These are phyloP conservation scores for Drosophila fuyamai DNA, from an alignment of 1,140 invertebrate species.

Conservation along the genomic window DNA sequence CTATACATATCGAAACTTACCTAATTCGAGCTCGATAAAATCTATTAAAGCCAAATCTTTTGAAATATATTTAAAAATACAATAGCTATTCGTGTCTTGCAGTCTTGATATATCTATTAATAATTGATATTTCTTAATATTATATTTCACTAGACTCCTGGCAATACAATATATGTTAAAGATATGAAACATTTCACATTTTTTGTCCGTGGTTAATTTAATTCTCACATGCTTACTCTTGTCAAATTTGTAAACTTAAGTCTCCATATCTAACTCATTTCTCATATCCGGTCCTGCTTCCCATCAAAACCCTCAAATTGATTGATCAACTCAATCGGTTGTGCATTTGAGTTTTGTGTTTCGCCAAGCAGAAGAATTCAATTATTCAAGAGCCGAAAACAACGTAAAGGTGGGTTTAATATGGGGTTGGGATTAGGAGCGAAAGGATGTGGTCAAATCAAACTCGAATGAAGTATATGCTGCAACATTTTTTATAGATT, in stretches of 20 bases:
- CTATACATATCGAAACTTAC: too few species aligned
- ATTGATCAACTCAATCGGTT: conserved; percentile 73
- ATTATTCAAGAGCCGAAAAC: conserved; percentile 72
- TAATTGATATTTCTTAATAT: too few species aligned
- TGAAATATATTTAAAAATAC: too few species aligned
- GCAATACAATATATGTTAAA: too few species aligned
- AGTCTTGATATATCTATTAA: too few species aligned
- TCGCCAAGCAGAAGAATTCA: conserved; percentile 76
- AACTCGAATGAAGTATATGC: background rate
- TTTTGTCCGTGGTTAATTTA: conserved; percentile 6
- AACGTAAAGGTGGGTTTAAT: conserved; percentile 37
- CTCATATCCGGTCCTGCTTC: conserved; percentile 25
- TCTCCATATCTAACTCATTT: conserved; percentile 39
- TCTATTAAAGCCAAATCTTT: too few species aligned
- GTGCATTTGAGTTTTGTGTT: conserved; percentile 70
- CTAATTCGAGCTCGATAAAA: too few species aligned
- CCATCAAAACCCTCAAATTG: conserved; percentile 48
- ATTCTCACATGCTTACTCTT: background rate
- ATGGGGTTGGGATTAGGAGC: background rate
- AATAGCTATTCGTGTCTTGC: too few species aligned
- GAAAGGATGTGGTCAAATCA: conserved; percentile 22
- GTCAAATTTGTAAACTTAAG: conserved; percentile 6
- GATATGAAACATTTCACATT: background rate
- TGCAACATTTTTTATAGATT: background rate
- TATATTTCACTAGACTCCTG: too few species aligned